Evolutionary conservation across 2,113 vertebrate species (phyloP).

Genomic region (Corynorhinus townsendii): DNA sequence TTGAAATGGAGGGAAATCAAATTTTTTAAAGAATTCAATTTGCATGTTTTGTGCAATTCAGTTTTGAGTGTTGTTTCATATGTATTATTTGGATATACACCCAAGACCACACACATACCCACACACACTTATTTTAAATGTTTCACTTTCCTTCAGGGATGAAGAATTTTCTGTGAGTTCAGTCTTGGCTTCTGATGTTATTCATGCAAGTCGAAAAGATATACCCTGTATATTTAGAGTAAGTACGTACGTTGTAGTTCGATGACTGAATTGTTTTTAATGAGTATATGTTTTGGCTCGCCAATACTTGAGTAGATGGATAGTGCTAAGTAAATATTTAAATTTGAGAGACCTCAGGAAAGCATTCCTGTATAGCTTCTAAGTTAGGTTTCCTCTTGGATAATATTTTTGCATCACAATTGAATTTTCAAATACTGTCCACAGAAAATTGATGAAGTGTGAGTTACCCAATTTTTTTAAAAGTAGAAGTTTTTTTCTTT

Average conservation of each 20-base stretch:
- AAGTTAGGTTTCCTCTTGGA: conserved; percentile 9
- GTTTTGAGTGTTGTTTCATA: neutral
- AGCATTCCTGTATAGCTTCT: neutral
- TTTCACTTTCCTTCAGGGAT: conserved; percentile 84
- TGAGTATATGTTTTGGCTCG: neutral
- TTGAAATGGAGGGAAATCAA: neutral
- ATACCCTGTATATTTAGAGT: conserved; percentile 98
- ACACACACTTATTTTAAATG: conserved; percentile 35
- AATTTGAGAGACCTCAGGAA: neutral
- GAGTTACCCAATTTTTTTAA: neutral
- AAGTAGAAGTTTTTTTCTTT: neutral
- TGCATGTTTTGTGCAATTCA: neutral
- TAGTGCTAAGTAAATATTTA: neutral
- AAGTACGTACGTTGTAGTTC: conserved; percentile 71
- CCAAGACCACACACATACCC: neutral
- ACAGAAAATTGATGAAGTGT: neutral
- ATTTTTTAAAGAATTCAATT: neutral
- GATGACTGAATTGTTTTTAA: neutral
- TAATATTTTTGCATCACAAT: conserved; percentile 5
- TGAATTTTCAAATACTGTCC: conserved; percentile 8
- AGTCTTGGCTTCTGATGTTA: conserved; percentile 98
- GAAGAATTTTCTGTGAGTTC: conserved; percentile 99
- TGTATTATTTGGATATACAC: neutral
- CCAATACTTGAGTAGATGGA: neutral
- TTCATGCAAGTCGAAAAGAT: conserved; percentile 97